phyloP scores from a whole-genome alignment of 23 tunicate species.

The Trididemnum clinides region DNA sequence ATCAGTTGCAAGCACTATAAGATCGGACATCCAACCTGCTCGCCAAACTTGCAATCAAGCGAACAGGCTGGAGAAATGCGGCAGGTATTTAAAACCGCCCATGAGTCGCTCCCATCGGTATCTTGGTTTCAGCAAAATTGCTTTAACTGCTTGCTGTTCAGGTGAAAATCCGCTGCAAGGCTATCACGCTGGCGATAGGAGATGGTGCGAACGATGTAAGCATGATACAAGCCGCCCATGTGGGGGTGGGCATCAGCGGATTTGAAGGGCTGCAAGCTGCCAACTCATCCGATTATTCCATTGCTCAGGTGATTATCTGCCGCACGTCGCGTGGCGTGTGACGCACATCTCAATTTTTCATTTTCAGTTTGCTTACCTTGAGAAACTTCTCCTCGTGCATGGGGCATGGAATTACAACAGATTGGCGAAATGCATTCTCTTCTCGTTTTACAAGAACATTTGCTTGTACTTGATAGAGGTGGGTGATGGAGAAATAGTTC shows the following conservation, averaged over 20 bases:
- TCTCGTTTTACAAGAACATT: conserved; percentile 97
- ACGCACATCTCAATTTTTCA: neutral
- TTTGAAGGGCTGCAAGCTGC: conserved; percentile 99
- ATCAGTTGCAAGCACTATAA: too few species aligned
- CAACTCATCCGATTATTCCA: conserved; percentile 96
- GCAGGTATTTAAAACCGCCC: too few species aligned
- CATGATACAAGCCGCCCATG: conserved; percentile 99
- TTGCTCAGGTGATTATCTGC: conserved; percentile 75
- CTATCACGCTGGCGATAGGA: conserved; percentile 98
- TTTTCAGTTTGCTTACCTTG: conserved; percentile 77
- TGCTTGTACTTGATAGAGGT: conserved; percentile 95
- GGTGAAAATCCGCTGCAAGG: conserved; percentile 80
- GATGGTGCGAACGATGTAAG: conserved; percentile 99
- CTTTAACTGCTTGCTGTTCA: too few species aligned
- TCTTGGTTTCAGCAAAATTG: too few species aligned
- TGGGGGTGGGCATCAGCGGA: conserved; percentile 98
- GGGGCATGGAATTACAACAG: conserved; percentile 98
- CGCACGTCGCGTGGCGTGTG: too few species aligned
- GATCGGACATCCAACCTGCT: too few species aligned
- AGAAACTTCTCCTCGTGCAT: conserved; percentile 86
- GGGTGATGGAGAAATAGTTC: conserved; percentile 23
- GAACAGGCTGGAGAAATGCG: too few species aligned
- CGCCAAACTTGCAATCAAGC: too few species aligned
- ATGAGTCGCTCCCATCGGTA: too few species aligned
- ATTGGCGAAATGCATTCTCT: conserved; percentile 91